Evolutionary conservation across 2,113 vertebrate species (phyloP), one percentile per base, ranked within the genome.

Genomic region (Parotia lawesii): DNA sequence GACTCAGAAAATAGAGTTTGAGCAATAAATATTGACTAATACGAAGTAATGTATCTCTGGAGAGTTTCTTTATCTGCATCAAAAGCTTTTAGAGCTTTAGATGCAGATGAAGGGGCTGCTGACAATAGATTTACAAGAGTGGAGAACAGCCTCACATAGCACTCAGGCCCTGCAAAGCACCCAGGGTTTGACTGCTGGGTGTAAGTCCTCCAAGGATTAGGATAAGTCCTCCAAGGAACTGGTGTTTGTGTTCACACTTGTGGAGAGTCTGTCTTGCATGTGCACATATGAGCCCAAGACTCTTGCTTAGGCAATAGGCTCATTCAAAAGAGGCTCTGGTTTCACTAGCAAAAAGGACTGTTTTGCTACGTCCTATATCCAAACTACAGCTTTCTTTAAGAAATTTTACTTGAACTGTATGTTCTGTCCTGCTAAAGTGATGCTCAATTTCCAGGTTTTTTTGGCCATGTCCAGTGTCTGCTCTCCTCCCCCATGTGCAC

Each of bases 21-120:
- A 91, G 71, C 81, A 87, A 82, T 91, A 96, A 91, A 72, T 95
- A 94, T 89, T 91, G 93, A 79, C 86, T 73, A 76, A 87, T 38
- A 80, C 3, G 3, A 38, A 91, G 4, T 66, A 89, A 70, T 38
- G 5, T 73, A 60, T 64, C 87, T 73, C 87, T 73, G 35, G 62
- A 89, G 91, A 79, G 81, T 91, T 92, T 74, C 73, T 78, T 89
- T 65, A 78, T 66, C 74, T 82, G 33, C 81, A 66, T 73, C 71
- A 82, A 89, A 91, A 94, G 89, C 92, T 95, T 94, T 95, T 76
- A 94, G 66, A 76, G 74, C 45, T 82, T 38, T 38, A 38, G 38
- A 38, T 38, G 12, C 38, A 38, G 38, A 38, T 31, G 58, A 80
- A 57, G 50, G 58, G 45, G n/a, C 29, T 95, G 77, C 84, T 85